Base-by-base conservation (phyloP, 2,888 invertebrate species). In the Leptopterna dolabrata region DNA sequence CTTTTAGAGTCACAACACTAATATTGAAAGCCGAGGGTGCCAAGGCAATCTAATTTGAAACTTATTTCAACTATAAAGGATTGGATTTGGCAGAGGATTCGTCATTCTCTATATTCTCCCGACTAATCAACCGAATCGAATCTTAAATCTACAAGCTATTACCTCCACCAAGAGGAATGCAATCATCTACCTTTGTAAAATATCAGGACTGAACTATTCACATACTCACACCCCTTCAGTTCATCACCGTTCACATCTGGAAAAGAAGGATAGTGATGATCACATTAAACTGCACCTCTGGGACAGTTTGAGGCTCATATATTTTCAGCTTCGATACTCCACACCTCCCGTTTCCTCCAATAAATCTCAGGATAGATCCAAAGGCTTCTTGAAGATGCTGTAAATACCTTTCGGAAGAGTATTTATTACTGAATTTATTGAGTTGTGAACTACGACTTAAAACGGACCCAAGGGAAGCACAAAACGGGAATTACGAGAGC, bases 341-440 rank as follows among this genome's bases (percentile, higher is more conserved):
- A 16, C 7, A 19, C 36, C 30, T 6, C 73, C 30, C 30, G 36
- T 73, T 36, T 24, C 19, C 27, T 14, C 36, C 19, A 73, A 16
- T 73, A 73, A 73, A 73, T 73, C 73, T 73, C 30, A 36, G 36
- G 30, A 41, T 41, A 29, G 73, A 16, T n/a, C 2, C 36, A 9
- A 19, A 73, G 16, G 36, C 19, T 36, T 9, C 36, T 30, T 41
- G 73, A 73, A 73, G 19, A 73, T 29, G 73, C 73, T 36, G 73
- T 73, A 73, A 73, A 41, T 73, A 73, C 19, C 36, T 19, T 73
- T 14, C 36, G 16, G 73, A 14, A n/a, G n/a, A 30, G 36, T 73
- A 73, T 73, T 73, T 73, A 73, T 73, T 73, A 36, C 73, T 0
- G 36, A 41, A 73, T 73, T 73, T 73, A 73, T 73, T 36, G 73